Evolutionary conservation across 2,113 vertebrate species (phyloP).

Genomic region (Antennarius striatus): DNA sequence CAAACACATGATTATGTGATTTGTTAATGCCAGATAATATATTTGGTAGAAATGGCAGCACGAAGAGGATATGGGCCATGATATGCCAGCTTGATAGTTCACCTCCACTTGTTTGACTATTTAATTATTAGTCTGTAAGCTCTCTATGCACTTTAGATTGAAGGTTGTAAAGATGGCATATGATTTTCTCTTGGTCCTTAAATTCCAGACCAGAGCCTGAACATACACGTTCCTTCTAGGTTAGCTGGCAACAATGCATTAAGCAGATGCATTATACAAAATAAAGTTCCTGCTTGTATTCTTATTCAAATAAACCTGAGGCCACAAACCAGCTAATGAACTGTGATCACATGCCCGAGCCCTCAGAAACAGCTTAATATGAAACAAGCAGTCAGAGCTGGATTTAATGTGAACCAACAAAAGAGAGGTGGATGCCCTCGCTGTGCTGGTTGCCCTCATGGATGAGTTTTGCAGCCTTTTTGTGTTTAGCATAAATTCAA

Average conservation of each 20-base stretch:
- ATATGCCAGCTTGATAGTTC: constrained; percentile 40
- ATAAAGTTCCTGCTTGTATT: neutral
- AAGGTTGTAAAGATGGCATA: constrained; percentile 12
- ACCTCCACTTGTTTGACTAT: constrained; percentile 33
- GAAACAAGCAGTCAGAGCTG: constrained; percentile 12
- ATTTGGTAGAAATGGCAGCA: constrained; percentile 40
- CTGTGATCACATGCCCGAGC: neutral
- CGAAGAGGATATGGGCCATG: constrained; percentile 35
- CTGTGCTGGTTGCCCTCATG: constrained; percentile 35
- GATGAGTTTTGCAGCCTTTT: constrained; percentile 16
- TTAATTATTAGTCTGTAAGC: constrained; percentile 46
- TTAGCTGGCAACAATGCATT: neutral
- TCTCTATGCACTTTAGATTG: constrained; percentile 16
- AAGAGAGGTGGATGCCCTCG: constrained; percentile 29
- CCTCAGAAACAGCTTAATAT: neutral
- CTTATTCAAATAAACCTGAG: neutral
- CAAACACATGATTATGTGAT: constrained; percentile 43
- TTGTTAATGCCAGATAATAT: constrained; percentile 36
- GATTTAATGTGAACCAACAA: constrained; percentile 34
- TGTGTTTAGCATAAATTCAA: constrained; percentile 56
- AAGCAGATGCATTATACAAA: neutral
- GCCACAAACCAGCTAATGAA: neutral
- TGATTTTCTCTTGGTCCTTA: neutral
- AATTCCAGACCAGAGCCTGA: neutral
- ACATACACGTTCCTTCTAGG: neutral